These are phyloP conservation scores for mouse (Mus musculus) DNA, from an alignment of 2,113 vertebrate species.

Conservation along the genomic window GRCm39 chr13:87728501-87729000, in stretches of 20 bases:
- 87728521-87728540: neutral
- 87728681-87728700: neutral
- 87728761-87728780: neutral
- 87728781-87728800: neutral
- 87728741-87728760: neutral
- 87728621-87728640: neutral
- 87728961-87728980: too few relatives aligned
- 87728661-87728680: neutral
- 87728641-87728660: neutral
- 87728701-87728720: neutral
- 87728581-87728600: neutral
- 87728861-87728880: neutral
- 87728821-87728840: neutral
- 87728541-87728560: too few relatives aligned
- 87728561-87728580: neutral
- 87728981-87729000: too few relatives aligned
- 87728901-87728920: neutral
- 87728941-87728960: too few relatives aligned
- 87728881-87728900: neutral
- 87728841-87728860: neutral
- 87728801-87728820: neutral
- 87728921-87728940: too few relatives aligned
- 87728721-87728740: neutral
- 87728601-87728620: neutral
- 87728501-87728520: too few relatives aligned